phyloP scores from a whole-genome alignment of 1,140 invertebrate genomes.

The Papilio polyxenes region DNA sequence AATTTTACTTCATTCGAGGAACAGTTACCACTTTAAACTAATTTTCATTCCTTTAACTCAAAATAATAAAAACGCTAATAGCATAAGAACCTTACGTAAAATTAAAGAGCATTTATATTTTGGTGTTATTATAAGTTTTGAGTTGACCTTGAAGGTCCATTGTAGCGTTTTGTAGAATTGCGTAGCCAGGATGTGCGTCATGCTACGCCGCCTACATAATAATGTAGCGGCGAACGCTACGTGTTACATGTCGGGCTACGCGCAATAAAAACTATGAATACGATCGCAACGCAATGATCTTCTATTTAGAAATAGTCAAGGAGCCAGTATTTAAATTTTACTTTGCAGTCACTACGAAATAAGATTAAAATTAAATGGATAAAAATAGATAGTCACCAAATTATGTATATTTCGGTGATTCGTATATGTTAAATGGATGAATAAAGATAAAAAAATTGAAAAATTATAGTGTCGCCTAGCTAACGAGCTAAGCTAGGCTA shows the following conservation, averaged over 20 bases:
- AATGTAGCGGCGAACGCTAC: not conserved
- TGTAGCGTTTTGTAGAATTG: constrained; percentile 16
- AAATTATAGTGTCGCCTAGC: too few species aligned
- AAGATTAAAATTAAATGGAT: too few species aligned
- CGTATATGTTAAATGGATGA: too few species aligned
- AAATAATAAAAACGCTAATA: not conserved
- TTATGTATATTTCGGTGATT: too few species aligned
- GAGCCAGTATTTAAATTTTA: not conserved
- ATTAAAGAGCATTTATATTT: not conserved
- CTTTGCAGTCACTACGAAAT: too few species aligned
- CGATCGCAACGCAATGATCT: not conserved
- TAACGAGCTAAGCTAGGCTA: too few species aligned
- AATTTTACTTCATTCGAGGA: not conserved
- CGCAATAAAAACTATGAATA: constrained; percentile 12
- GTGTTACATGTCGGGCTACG: not conserved
- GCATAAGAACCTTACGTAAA: not conserved
- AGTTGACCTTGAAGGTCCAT: constrained; percentile 22
- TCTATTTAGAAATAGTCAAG: constrained; percentile 6
- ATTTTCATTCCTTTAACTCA: not conserved
- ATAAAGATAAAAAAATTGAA: too few species aligned
- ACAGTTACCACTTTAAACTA: not conserved
- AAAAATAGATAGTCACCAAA: too few species aligned
- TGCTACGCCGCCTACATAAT: constrained; percentile 25
- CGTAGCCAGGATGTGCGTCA: constrained; percentile 27
- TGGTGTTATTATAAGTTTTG: not conserved